Conservation (phyloP, 2,888 invertebrate species). For the Chironomus riparius region DNA sequence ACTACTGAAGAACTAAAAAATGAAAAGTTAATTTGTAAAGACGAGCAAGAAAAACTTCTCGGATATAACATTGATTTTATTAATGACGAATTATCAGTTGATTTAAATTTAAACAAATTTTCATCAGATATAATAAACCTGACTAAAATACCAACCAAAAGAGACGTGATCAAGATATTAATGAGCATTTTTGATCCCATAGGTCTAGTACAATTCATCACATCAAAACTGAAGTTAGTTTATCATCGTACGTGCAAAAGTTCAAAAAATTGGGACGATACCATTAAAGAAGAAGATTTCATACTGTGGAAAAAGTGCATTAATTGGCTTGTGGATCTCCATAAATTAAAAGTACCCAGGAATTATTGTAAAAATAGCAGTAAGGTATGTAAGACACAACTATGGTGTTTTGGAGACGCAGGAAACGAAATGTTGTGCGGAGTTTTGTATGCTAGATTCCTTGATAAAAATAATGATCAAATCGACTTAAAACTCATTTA, state of each 20-base stretch:
- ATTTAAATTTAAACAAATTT: neutral
- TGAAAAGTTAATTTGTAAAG: neutral
- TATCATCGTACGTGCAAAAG: neutral
- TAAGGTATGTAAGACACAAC: no score
- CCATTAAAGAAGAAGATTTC: neutral
- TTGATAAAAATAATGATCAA: no score
- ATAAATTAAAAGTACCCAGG: no score
- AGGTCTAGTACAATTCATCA: neutral
- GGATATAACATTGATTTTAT: neutral
- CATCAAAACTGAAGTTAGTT: neutral
- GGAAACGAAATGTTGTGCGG: no score
- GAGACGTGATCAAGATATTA: neutral
- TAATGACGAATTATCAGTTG: neutral
- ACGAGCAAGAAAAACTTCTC: neutral
- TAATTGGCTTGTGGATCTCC: no score
- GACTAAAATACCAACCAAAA: neutral
- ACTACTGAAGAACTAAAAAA: neutral
- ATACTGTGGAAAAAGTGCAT: no score
- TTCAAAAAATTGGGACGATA: neutral
- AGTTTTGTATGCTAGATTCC: no score
- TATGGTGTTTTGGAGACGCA: no score
- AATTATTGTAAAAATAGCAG: no score
- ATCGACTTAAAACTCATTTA: no score
- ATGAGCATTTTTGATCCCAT: neutral
- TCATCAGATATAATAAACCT: neutral